A percentile compares a stretch with the other conserved stretches of the same genome.
Conservation (phyloP, 1,140 invertebrate species). For the Drosophila kikkawai region DNA sequence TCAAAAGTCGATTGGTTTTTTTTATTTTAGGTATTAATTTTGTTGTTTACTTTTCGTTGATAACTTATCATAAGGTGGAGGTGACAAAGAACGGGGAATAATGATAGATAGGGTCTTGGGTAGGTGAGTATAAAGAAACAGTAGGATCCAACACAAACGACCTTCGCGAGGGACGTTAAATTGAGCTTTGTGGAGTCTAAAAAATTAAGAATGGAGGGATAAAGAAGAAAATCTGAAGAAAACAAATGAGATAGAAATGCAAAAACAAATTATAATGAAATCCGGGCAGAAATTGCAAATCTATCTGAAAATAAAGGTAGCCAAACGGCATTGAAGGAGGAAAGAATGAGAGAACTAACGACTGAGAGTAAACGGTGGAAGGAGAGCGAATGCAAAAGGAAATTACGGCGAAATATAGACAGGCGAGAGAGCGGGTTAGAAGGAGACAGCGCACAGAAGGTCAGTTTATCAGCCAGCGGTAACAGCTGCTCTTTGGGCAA, state of each 20-base stretch:
- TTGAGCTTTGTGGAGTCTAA: background rate
- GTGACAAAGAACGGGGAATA: constrained; percentile 13
- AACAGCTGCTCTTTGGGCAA: constrained; percentile 45
- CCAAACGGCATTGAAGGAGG: constrained; percentile 9
- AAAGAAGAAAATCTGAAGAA: background rate
- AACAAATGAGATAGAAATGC: constrained; percentile 19
- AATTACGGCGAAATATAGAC: constrained; percentile 3
- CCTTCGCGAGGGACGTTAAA: constrained; percentile 11
- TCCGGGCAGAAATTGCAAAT: constrained; percentile 24
- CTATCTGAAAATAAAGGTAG: constrained; percentile 23
- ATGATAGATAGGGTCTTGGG: constrained; percentile 19
- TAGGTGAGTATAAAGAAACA: constrained; percentile 5
- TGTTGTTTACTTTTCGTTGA: constrained; percentile 19
- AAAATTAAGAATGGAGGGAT: background rate
- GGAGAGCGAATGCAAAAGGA: constrained; percentile 26
- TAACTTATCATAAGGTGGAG: constrained; percentile 12
- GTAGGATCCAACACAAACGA: constrained; percentile 15
- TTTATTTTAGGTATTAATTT: constrained; percentile 31
- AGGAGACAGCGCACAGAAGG: constrained; percentile 22
- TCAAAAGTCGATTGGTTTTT: constrained; percentile 26
- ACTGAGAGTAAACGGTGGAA: constrained; percentile 9
- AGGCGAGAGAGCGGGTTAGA: constrained; percentile 5
- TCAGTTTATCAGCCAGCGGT: constrained; percentile 26
- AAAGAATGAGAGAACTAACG: background rate
- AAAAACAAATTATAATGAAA: constrained; percentile 31